Conservation (phyloP, 2,113 vertebrate species). For the Sylvilagus bachmani region DNA sequence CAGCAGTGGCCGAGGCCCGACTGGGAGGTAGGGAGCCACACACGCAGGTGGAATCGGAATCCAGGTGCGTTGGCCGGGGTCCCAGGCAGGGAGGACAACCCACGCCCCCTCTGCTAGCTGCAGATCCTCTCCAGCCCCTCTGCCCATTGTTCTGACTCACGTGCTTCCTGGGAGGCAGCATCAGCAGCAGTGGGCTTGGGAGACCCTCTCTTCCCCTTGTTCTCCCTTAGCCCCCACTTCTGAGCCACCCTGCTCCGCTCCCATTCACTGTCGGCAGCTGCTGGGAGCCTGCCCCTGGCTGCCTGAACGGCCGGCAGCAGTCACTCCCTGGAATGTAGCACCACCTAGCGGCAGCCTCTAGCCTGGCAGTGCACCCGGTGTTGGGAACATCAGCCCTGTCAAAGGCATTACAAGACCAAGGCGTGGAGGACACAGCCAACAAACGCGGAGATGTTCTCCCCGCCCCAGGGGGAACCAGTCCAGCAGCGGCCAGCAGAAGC, state of each 20-base stretch:
- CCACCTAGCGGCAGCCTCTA: constrained; percentile 73
- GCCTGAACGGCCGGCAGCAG: rapidly evolving
- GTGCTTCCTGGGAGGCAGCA: neutral
- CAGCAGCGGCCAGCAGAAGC: neutral
- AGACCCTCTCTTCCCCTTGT: neutral
- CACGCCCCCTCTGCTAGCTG: neutral
- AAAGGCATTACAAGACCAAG: neutral
- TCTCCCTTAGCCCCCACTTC: neutral
- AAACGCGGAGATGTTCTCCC: neutral
- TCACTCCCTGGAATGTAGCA: constrained; percentile 69
- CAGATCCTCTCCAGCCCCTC: neutral
- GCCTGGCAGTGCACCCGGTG: neutral
- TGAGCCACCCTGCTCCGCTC: neutral
- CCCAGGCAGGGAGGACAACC: neutral
- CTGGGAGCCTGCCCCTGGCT: neutral
- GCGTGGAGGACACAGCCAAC: neutral
- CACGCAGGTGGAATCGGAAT: neutral
- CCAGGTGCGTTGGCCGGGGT: too few relatives aligned
- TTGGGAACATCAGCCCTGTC: neutral
- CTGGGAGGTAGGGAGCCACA: neutral
- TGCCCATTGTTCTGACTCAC: neutral
- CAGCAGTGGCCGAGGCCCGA: neutral
- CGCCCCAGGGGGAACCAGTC: neutral
- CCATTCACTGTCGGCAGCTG: rapidly evolving
- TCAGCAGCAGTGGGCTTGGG: neutral